phyloP scores from a whole-genome alignment of 2,113 vertebrate species.

The Himantopus leucocephalus region DNA sequence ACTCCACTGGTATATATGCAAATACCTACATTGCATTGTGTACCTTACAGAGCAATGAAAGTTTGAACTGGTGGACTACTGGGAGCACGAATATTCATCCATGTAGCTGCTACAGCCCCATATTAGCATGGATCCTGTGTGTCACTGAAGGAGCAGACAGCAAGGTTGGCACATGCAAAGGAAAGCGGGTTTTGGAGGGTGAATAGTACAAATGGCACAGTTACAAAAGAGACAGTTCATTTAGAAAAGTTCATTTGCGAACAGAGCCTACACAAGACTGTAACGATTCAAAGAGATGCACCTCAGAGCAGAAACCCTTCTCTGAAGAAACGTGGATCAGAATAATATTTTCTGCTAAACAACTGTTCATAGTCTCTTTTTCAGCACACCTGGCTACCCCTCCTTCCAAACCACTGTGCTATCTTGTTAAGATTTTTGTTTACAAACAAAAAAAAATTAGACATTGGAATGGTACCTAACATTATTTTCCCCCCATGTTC shows the following conservation, averaged over 20 bases:
- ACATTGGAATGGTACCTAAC: not conserved
- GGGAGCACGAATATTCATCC: not conserved
- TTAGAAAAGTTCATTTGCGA: not conserved
- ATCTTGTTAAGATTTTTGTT: not conserved
- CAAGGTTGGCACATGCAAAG: not conserved
- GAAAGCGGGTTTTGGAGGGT: not conserved
- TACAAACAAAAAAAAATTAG: not conserved
- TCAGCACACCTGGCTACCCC: not conserved
- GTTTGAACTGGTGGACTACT: too few species aligned
- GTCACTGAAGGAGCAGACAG: not conserved
- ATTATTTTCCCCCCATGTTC: not conserved
- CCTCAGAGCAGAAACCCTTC: not conserved
- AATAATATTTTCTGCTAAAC: not conserved
- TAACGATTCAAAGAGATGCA: not conserved
- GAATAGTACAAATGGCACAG: not conserved
- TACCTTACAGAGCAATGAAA: too few species aligned
- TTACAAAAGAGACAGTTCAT: not conserved
- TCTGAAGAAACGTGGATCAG: not conserved
- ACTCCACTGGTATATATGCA: not conserved
- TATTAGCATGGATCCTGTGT: not conserved
- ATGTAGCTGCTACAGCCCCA: not conserved
- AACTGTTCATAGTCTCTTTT: not conserved
- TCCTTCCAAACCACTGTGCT: not conserved
- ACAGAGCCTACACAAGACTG: not conserved
- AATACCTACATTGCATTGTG: not conserved